phyloP scores from a whole-genome alignment of 2,797 vertebrate genomes.

The Acipenser ruthenus region DNA sequence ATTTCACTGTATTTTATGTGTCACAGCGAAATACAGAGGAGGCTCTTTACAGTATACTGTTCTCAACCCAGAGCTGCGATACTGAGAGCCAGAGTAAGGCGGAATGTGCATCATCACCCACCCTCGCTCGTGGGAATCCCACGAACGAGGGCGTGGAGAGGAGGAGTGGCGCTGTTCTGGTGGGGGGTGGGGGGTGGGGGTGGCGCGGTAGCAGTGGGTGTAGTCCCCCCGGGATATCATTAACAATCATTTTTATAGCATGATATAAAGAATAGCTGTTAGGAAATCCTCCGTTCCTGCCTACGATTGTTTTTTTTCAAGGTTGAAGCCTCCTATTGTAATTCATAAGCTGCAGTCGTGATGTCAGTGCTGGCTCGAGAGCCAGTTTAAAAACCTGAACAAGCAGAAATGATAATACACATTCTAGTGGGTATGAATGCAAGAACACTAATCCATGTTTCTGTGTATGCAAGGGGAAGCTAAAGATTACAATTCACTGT shows the following conservation, averaged over 20 bases:
- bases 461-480: no score
- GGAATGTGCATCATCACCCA: neutral
- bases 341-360: slow-evolving; percentile 12
- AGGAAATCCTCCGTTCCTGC: slow-evolving; percentile 7
- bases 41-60: neutral
- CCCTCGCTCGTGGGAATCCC: neutral
- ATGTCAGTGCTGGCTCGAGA: neutral
- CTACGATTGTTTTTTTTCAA: slow-evolving; percentile 7
- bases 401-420: no score
- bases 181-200: slow-evolving; percentile 2
- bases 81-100: neutral
- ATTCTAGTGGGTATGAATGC: no score
- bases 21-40: no score
- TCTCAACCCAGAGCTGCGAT: neutral
- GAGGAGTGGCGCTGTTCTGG: neutral
- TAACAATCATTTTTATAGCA: slow-evolving; percentile 5
- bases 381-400: neutral
- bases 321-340: slow-evolving; percentile 8
- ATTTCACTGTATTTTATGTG: no score
- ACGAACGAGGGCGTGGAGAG: slow-evolving; percentile 8
- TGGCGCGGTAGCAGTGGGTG: neutral
- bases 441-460: no score
- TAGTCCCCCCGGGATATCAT: slow-evolving; percentile 3
- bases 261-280: slow-evolving; percentile 4
- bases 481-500: no score